phyloP scores from a whole-genome alignment of 2,888 invertebrate species.

The Machimus atricapillus region DNA sequence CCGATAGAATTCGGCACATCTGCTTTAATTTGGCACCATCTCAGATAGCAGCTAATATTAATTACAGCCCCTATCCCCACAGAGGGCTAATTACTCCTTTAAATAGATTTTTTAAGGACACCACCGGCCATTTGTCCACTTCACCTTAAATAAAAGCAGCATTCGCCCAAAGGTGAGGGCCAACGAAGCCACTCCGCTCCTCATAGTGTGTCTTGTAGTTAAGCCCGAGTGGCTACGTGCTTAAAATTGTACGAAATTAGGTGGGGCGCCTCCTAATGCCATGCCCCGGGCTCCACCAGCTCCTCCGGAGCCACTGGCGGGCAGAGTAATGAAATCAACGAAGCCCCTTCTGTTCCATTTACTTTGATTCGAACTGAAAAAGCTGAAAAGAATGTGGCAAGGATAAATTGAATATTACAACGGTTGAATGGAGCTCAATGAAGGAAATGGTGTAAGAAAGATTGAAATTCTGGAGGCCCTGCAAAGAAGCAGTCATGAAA shows the following conservation, averaged over 20 bases:
- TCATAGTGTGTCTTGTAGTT: not conserved
- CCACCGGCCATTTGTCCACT: constrained; percentile 19
- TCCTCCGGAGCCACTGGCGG: not conserved
- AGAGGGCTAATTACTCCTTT: constrained; percentile 19
- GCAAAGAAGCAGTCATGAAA: constrained; percentile 47
- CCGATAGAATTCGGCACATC: not conserved
- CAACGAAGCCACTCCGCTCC: not conserved
- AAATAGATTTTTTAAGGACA: constrained; percentile 21
- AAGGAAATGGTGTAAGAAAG: constrained; percentile 53
- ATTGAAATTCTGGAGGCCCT: constrained; percentile 50
- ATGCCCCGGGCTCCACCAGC: not conserved
- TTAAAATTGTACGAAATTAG: constrained; percentile 36
- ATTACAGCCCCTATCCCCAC: not conserved
- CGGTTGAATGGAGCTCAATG: constrained; percentile 52
- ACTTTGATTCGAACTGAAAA: constrained; percentile 45
- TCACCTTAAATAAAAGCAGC: constrained; percentile 4
- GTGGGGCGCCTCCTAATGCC: not conserved
- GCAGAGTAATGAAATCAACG: constrained; percentile 46
- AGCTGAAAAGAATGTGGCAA: constrained; percentile 47
- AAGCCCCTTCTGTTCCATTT: constrained; percentile 48
- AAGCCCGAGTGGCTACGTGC: constrained; percentile 31
- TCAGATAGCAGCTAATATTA: not conserved
- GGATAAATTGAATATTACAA: constrained; percentile 51
- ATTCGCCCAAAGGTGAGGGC: not conserved
- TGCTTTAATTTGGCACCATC: not conserved